Conservation (phyloP, 2,113 vertebrate genomes). For the Paramormyrops kingsleyae region DNA sequence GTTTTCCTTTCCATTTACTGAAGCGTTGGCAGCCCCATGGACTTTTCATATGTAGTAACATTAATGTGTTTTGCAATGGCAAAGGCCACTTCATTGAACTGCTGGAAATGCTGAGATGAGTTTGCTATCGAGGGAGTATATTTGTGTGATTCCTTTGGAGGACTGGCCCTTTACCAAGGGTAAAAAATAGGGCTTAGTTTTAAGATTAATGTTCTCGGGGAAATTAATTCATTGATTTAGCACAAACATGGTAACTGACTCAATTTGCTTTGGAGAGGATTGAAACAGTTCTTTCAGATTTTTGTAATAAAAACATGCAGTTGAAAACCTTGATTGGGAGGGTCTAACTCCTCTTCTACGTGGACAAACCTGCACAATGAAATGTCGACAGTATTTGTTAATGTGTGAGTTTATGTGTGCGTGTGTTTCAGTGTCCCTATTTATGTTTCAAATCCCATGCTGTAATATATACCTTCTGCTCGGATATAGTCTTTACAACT, state of each 20-base stretch:
- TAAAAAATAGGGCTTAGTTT: not conserved
- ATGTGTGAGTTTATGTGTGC: not conserved
- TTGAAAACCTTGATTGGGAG: not conserved
- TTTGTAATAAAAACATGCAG: not conserved
- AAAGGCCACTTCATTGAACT: conserved; percentile 12
- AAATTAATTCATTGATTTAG: not conserved
- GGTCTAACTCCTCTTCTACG: not conserved
- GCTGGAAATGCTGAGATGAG: conserved; percentile 11
- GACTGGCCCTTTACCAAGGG: not conserved
- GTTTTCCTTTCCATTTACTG: conserved; percentile 18
- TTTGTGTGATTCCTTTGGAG: not conserved
- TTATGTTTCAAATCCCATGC: not conserved
- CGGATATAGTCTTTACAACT: not conserved
- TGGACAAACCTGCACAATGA: not conserved
- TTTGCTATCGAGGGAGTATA: not conserved
- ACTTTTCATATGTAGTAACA: conserved; percentile 16
- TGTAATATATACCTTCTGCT: not conserved
- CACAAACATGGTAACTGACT: not conserved
- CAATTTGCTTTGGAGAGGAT: not conserved
- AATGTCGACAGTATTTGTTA: not conserved
- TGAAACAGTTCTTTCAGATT: not conserved
- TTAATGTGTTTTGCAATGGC: conserved; percentile 26
- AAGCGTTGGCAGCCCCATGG: not conserved
- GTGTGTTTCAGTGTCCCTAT: not conserved
- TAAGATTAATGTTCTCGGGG: not conserved